These are phyloP conservation scores for Napeogenes inachia DNA, from an alignment of 2,888 invertebrate species.

Conservation along the genomic window DNA sequence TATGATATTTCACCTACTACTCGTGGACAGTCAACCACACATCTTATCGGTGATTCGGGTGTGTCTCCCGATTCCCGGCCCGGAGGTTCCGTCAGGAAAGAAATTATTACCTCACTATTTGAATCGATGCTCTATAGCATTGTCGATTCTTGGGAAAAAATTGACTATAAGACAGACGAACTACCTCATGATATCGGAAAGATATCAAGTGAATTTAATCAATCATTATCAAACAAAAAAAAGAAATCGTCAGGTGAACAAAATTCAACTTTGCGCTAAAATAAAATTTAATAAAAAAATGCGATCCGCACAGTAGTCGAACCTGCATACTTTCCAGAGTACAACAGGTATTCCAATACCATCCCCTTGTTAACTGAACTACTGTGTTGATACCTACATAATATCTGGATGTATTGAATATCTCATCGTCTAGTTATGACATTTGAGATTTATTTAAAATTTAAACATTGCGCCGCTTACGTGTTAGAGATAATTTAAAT, in stretches of 20 bases:
- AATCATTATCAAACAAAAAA: conserved; percentile 42
- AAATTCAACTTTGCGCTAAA: too few species aligned
- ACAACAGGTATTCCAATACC: too few species aligned
- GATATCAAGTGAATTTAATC: conserved; percentile 44
- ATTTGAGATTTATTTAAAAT: too few species aligned
- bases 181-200: conserved; percentile 39
- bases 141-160: conserved; percentile 59
- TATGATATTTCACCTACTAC: conserved; percentile 36
- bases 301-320: too few species aligned
- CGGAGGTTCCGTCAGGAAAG: conserved; percentile 51
- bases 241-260: conserved; percentile 39
- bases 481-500: too few species aligned
- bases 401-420: too few species aligned
- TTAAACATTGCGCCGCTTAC: too few species aligned
- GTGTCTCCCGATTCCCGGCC: conserved; percentile 35
- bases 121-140: conserved; percentile 62
- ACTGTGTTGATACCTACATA: too few species aligned
- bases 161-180: conserved; percentile 43
- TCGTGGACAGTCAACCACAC: conserved; percentile 38
- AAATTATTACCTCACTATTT: conserved; percentile 58
- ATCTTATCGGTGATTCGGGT: conserved; percentile 41
- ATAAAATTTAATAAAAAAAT: too few species aligned
- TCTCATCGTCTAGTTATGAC: too few species aligned
- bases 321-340: too few species aligned
- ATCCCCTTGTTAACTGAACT: too few species aligned